phyloP scores from a whole-genome alignment of 1,140 invertebrate species.

The Bombus sylvicola region DNA sequence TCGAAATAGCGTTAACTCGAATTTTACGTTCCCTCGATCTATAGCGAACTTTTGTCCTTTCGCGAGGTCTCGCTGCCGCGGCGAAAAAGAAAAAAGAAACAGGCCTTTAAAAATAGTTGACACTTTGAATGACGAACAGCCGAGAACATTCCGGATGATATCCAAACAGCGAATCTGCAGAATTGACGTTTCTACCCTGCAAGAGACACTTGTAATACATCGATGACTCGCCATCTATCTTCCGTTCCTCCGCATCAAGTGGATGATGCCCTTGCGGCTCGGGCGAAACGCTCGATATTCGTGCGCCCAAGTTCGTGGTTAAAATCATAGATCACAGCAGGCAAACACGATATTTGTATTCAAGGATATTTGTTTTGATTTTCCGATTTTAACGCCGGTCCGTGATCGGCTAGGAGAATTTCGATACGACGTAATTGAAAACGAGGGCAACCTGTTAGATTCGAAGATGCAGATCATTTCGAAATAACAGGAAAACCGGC shows the following conservation, averaged over 20 bases:
- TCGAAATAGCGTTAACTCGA: constrained; percentile 12
- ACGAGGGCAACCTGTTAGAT: no score
- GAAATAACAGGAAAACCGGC: no score
- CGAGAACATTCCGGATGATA: constrained; percentile 53
- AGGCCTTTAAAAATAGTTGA: constrained; percentile 60
- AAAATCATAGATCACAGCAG: no score
- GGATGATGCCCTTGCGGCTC: constrained; percentile 39
- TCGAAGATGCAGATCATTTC: no score
- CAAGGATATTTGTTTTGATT: no score
- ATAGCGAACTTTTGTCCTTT: not conserved
- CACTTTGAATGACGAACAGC: constrained; percentile 58
- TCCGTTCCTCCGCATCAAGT: constrained; percentile 14
- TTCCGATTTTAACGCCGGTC: no score
- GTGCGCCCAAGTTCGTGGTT: no score
- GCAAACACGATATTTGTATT: no score
- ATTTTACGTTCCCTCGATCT: no score
- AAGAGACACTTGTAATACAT: constrained; percentile 55
- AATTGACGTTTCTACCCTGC: constrained; percentile 51
- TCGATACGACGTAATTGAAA: no score
- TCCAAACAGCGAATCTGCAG: constrained; percentile 50
- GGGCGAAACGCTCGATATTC: constrained; percentile 6
- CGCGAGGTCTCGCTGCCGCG: not conserved
- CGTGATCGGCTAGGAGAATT: no score
- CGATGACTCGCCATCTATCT: constrained; percentile 1
- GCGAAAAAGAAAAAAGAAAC: constrained; percentile 17